A percentile compares a stretch with the other conserved stretches of the same genome.
Conservation (phyloP, 2,888 invertebrate species). For the Ceriagrion tenellum region DNA sequence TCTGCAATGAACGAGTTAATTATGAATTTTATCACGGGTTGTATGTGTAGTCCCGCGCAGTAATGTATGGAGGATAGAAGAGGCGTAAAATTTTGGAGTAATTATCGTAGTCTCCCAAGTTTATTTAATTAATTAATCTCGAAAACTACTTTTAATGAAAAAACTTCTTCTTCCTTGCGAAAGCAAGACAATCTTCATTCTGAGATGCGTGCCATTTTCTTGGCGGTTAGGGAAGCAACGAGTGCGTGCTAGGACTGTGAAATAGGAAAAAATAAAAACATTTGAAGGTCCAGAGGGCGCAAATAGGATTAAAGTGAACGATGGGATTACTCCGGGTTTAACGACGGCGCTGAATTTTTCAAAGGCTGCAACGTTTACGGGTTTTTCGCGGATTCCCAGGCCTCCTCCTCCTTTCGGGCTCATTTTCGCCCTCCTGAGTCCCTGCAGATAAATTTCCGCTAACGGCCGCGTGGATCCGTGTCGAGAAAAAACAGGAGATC, state of each 20-base stretch:
- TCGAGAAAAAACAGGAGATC: background rate
- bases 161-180: no score
- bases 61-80: no score
- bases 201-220: background rate
- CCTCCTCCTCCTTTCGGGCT: background rate
- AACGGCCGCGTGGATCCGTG: background rate
- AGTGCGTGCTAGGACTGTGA: no score
- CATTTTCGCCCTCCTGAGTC: background rate
- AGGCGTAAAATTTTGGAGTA: no score
- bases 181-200: no score
- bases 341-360: conserved; percentile 2
- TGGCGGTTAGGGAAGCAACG: no score
- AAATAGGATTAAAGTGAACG: background rate
- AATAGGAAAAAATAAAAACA: background rate
- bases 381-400: background rate
- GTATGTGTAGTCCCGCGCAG: no score
- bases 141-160: no score
- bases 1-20: no score
- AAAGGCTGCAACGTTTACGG: background rate
- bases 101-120: no score
- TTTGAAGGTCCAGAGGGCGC: background rate
- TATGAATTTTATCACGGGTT: no score
- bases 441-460: background rate
- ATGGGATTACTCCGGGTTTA: background rate
- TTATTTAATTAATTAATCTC: no score